A percentile compares a stretch with the other conserved stretches of the same genome.
Evolutionary conservation across 1,140 invertebrate species (phyloP).

Genomic region (Hypsibius dujardini): DNA sequence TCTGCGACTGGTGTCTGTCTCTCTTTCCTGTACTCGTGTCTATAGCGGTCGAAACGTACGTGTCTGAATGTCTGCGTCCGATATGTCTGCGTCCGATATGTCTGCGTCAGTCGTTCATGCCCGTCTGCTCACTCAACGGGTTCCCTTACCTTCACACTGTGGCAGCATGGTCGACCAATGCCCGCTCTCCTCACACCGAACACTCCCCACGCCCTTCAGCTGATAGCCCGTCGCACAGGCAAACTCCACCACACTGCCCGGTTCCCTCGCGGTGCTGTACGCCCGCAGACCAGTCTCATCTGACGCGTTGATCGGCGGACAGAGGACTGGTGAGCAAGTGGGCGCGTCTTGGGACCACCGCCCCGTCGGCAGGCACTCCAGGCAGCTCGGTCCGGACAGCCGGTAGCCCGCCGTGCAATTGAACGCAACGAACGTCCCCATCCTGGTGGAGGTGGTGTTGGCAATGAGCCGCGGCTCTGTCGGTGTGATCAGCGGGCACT

Average conservation of each 20-base stretch:
- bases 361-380: conserved; percentile 55
- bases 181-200: conserved; percentile 54
- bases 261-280: conserved; percentile 51
- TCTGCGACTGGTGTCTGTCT: too few relatives aligned
- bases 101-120: too few relatives aligned
- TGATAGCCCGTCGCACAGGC: conserved; percentile 58
- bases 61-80: too few relatives aligned
- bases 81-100: too few relatives aligned
- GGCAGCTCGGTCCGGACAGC: conserved; percentile 50
- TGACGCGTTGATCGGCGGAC: conserved; percentile 33
- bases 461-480: conserved; percentile 48
- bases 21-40: too few relatives aligned
- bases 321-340: conserved; percentile 50
- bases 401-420: conserved; percentile 62
- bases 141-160: conserved; percentile 45
- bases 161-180: conserved; percentile 59
- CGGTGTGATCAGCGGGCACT: conserved; percentile 46
- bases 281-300: conserved; percentile 40
- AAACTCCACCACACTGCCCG: conserved; percentile 56
- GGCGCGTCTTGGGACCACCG: conserved; percentile 63
- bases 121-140: background rate
- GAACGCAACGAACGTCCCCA: conserved; percentile 53
- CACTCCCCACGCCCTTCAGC: conserved; percentile 50
- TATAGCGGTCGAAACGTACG: too few relatives aligned
- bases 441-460: conserved; percentile 47